Conservation (phyloP, 2,888 invertebrate species). For the Endotricha flammealis region DNA sequence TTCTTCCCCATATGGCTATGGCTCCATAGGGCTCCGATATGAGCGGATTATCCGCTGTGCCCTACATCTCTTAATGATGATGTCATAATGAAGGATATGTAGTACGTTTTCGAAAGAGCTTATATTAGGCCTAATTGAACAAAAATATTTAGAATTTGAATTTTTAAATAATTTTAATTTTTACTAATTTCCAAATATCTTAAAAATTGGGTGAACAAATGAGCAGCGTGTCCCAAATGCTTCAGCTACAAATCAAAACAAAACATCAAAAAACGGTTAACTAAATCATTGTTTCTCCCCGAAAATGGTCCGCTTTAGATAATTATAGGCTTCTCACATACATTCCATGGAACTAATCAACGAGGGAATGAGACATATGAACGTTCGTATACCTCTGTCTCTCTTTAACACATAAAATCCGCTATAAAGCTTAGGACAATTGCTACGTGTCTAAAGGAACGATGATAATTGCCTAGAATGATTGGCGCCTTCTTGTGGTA, state of each 20-base stretch:
- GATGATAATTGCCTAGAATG: slow-evolving; percentile 10
- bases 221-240: slow-evolving; percentile 39
- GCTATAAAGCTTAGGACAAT: slow-evolving; percentile 9
- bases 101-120: no score
- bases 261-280: slow-evolving; percentile 68
- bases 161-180: no score
- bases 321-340: slow-evolving; percentile 63
- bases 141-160: no score
- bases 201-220: slow-evolving; percentile 21
- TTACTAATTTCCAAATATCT: no score
- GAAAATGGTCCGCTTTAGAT: slow-evolving; percentile 69
- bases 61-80: no score
- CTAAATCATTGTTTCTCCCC: slow-evolving; percentile 69
- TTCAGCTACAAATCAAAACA: slow-evolving; percentile 71
- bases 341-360: slow-evolving; percentile 59
- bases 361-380: slow-evolving; percentile 25
- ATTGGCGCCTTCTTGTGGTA: background rate
- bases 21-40: no score
- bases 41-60: no score
- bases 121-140: no score
- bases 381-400: slow-evolving; percentile 2
- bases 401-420: slow-evolving; percentile 12
- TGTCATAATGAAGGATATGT: no score
- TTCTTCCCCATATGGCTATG: no score
- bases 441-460: slow-evolving; percentile 12